Evolutionary conservation across 2,113 vertebrate species (phyloP).

Genomic region (Cariama cristata): DNA sequence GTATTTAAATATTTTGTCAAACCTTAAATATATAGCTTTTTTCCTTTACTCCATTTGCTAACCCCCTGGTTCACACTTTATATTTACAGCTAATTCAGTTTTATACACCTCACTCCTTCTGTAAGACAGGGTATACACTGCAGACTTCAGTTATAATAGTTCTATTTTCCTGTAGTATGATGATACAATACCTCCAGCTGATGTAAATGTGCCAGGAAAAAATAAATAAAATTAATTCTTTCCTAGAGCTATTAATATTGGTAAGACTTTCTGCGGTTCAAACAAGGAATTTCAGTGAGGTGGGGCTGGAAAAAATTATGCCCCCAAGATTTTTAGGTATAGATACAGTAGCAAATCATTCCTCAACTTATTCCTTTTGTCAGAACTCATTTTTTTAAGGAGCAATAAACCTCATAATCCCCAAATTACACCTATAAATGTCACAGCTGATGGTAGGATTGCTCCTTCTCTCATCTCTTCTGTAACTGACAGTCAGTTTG

Average conservation of each 20-base stretch:
- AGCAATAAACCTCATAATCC: neutral
- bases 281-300: neutral
- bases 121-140: neutral
- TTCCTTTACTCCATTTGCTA: neutral
- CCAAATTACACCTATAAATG: neutral
- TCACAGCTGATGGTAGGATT: neutral
- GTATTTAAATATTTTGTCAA: neutral
- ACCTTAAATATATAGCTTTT: too few species aligned
- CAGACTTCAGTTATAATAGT: neutral
- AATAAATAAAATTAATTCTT: neutral
- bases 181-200: neutral
- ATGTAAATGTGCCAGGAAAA: neutral
- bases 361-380: neutral
- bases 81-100: neutral
- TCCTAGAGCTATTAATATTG: neutral
- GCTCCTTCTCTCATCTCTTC: neutral
- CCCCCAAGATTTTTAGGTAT: neutral
- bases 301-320: neutral
- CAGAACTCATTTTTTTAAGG: neutral
- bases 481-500: neutral
- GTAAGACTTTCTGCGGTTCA: neutral
- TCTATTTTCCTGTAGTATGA: neutral
- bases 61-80: neutral
- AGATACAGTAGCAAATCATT: neutral
- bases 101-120: neutral